A percentile compares a stretch with the other conserved stretches of the same genome.
These are phyloP conservation scores for Odontomyia ornata DNA, from an alignment of 2,888 invertebrate species.

Conservation along the genomic window DNA sequence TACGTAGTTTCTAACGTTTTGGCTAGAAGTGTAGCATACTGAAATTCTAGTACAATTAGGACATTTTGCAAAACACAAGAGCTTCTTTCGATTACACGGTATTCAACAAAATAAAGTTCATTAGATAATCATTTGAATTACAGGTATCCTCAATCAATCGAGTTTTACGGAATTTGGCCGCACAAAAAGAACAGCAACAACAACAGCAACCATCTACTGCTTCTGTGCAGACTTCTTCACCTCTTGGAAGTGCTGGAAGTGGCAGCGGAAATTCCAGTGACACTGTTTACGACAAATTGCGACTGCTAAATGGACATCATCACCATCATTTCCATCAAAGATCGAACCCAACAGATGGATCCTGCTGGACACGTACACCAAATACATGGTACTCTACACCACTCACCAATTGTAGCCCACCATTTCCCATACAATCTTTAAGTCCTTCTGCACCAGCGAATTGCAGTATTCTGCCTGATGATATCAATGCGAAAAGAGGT, in stretches of 20 bases:
- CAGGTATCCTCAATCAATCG: constrained; percentile 98
- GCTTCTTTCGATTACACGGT: too few species aligned
- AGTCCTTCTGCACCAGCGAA: constrained; percentile 49
- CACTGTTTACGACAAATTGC: constrained; percentile 61
- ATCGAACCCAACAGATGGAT: constrained; percentile 48
- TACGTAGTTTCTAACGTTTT: too few species aligned
- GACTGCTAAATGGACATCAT: constrained; percentile 57
- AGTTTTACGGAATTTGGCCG: constrained; percentile 93
- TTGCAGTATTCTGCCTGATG: constrained; percentile 50
- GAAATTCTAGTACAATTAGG: too few species aligned
- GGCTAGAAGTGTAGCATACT: too few species aligned
- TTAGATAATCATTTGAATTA: too few species aligned
- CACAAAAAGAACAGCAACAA: constrained; percentile 91
- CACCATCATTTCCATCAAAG: constrained; percentile 53
- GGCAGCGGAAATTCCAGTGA: constrained; percentile 51
- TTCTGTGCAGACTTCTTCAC: constrained; percentile 56
- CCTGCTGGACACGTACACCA: constrained; percentile 58
- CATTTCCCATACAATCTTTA: constrained; percentile 54
- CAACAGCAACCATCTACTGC: constrained; percentile 50
- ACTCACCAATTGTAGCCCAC: constrained; percentile 54
- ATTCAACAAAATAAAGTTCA: too few species aligned
- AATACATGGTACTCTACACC: constrained; percentile 61
- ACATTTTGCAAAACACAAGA: too few species aligned
- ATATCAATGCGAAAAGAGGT: constrained; percentile 52
- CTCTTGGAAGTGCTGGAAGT: constrained; percentile 57